Evolutionary conservation across 2,113 vertebrate species (phyloP).

Genomic region (Dasyornis broadbenti): DNA sequence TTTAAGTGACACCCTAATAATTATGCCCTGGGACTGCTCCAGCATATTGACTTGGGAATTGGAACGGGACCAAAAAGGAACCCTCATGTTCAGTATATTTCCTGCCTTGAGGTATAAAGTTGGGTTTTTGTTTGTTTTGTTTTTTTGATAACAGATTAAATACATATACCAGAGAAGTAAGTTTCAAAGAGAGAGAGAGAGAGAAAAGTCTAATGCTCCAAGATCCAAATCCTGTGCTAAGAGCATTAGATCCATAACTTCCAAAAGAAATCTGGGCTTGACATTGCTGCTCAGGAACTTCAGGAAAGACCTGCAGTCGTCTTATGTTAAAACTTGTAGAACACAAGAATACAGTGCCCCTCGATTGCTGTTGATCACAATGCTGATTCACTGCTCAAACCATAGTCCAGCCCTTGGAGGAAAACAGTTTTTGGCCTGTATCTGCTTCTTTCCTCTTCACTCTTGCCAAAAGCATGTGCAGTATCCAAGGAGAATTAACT

Average conservation of each 20-base stretch:
- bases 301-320: neutral
- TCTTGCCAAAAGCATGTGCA: neutral
- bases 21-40: neutral
- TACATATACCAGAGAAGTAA: neutral
- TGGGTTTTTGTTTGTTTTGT: neutral
- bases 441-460: neutral
- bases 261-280: neutral
- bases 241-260: neutral
- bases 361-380: neutral
- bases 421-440: neutral
- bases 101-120: neutral
- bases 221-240: neutral
- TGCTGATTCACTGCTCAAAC: neutral
- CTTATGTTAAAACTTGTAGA: neutral
- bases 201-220: neutral
- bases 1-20: neutral
- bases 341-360: neutral
- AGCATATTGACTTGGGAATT: neutral
- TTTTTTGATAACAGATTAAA: neutral
- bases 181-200: neutral
- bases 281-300: neutral
- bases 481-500: neutral
- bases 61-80: neutral
- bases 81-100: neutral
- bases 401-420: neutral